Base-by-base conservation (phyloP, 2,797 vertebrate species). In the Sebastiscus albofasciatus region DNA sequence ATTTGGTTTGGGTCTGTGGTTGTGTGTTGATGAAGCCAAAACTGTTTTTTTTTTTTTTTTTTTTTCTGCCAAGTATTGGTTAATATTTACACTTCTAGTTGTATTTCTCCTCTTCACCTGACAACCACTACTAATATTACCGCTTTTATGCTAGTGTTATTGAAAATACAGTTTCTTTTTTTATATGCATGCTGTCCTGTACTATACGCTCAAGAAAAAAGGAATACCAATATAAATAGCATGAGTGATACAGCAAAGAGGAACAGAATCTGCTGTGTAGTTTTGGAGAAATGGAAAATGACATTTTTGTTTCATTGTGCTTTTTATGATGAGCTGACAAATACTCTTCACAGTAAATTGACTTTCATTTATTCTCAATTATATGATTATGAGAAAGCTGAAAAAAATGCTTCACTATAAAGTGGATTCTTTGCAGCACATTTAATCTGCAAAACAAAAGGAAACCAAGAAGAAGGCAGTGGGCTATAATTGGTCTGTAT, bases 331-430 rank as follows among this genome's bases (percentile, higher is more conserved):
- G 81, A 87, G 79, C 27, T 59, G 20, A 80, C 60, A 71, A 72
- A 71, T 54, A 29, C 46, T 80, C 76, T 70, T 83, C 69, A 64
- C 75, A 52, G 58, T 52, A 76, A 82, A 87, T 42, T 66, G 18
- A 82, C 71, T 83, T 65, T 80, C 2, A 80, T 81, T 79, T 79
- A 59, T 70, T 62, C 71, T 69, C 67, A 67, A 84, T 83, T 77
- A 83, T 73, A 74, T 9, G 14, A 75, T 73, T 26, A 54, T 13
- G 20, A 72, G 77, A 72, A 29, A n/a, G 24, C 36, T 31, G 52
- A 81, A 56, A 81, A 56, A 58, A 61, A 70, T n/a, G 55, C 8
- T 8, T 77, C 29, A 13, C 13, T 27, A 6, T 34, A 1, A 72
- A 71, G 27, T 24, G 33, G 46, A 74, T 72, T 69, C 33, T 72